Conservation (phyloP, 2,888 invertebrate species). For the Thelaira solivaga region DNA sequence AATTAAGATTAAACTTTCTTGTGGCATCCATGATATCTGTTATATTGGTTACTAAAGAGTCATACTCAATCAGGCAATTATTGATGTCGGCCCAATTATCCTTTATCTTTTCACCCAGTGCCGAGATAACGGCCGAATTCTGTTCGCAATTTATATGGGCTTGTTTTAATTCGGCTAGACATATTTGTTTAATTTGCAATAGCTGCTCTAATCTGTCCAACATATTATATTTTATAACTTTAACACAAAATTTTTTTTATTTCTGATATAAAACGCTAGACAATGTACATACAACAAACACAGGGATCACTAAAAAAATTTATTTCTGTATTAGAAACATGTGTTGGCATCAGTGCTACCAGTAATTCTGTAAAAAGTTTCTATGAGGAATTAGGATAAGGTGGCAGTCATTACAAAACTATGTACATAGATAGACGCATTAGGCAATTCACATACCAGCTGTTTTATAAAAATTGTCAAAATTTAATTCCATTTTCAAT, state of each 20-base stretch:
- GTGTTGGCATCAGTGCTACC: no score
- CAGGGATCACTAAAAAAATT: no score
- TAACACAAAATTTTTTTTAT: neutral
- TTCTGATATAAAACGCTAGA: no score
- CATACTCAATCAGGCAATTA: slow-evolving; percentile 43
- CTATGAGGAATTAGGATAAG: no score
- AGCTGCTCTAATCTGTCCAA: slow-evolving; percentile 50
- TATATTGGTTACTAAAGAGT: slow-evolving; percentile 51
- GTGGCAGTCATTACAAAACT: no score
- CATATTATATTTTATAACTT: slow-evolving; percentile 21
- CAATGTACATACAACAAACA: no score
- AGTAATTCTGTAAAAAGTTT: no score
- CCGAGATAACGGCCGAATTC: neutral
- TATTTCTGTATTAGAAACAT: no score
- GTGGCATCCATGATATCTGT: slow-evolving; percentile 54
- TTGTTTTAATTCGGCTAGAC: slow-evolving; percentile 51
- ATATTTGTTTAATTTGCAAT: slow-evolving; percentile 48
- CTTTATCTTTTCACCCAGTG: slow-evolving; percentile 30
- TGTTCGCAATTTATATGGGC: slow-evolving; percentile 37
- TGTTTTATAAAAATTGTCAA: no score
- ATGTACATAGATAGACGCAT: no score
- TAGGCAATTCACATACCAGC: no score
- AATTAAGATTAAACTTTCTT: slow-evolving; percentile 60
- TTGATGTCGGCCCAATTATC: slow-evolving; percentile 18
- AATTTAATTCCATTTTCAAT: no score